Evolutionary conservation across 2,113 vertebrate genomes (phyloP), one percentile per base, ranked within the genome.

Genomic region (Oncorhynchus clarkii): DNA sequence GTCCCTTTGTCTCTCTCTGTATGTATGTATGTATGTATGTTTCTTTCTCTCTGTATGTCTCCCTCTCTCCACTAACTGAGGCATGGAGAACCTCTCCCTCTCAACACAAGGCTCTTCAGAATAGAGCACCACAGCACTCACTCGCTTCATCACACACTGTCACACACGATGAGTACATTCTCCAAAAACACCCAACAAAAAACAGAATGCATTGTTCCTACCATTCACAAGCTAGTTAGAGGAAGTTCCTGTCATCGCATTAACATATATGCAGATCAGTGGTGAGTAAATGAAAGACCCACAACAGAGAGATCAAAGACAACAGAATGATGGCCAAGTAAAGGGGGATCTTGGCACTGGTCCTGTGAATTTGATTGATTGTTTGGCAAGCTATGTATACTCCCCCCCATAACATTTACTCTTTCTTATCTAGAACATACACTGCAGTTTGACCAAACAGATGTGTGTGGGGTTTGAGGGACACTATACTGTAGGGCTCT

Each of bases 261-360:
- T 89, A 86, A 86, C 86, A 88, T 88, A 89, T 89, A 84, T 88
- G 86, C 87, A 90, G 82, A 88, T 87, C 80, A 70, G 79, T 82
- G 79, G 78, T 9, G 73, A 88, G 86, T 86, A 77, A 91, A 89
- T 83, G 76, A 84, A 88, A 90, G 88, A 78, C 75, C 75, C 86
- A 78, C 67, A 89, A 79, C 12, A 24, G 72, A 83, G 81, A 89
- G 87, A 89, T 92, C 85, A 89, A 89, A 90, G 89, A 82, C 74
- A 85, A 90, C 90, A 86, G 85, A 90, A 91, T 92, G 89, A 89
- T 90, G 88, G 78, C 83, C 82, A 87, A 89, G 82, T 86, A 89
- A 82, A 91, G 88, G 88, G 92, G 90, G 86, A 91, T 89, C 86
- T 91, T 93, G 92, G 91, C 90, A 89, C 80, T 84, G 84, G 72